These are phyloP conservation scores for Gymnoscelis rufifasciata DNA, from an alignment of 2,888 invertebrate species.

Conservation along the genomic window DNA sequence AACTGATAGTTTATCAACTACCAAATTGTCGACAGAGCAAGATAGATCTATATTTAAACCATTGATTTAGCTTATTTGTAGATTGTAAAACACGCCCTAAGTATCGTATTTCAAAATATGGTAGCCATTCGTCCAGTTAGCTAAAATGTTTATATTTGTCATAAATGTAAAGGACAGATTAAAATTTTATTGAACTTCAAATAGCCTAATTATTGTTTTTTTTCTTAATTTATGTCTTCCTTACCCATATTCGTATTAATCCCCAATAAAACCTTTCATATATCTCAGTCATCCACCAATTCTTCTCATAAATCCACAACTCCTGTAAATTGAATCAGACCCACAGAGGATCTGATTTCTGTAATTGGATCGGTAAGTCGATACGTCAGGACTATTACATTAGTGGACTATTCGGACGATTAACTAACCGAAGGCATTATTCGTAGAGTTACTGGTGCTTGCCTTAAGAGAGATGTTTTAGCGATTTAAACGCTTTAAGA, in stretches of 20 bases:
- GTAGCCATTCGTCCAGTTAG: too few species aligned
- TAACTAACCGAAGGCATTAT: constrained; percentile 25
- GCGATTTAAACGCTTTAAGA: neutral
- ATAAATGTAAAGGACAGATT: too few species aligned
- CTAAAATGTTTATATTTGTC: too few species aligned
- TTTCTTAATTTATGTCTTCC: too few species aligned
- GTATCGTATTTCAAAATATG: too few species aligned
- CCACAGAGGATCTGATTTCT: constrained; percentile 12
- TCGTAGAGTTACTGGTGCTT: constrained; percentile 2
- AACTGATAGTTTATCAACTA: too few species aligned
- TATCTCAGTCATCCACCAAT: neutral
- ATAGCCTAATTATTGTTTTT: too few species aligned
- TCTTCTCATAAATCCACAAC: constrained; percentile 16
- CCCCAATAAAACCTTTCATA: neutral
- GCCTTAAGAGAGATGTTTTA: neutral
- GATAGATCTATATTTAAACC: too few species aligned
- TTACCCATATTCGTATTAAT: neutral
- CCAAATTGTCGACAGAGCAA: too few species aligned
- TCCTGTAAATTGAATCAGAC: constrained; percentile 20
- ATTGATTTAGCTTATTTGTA: too few species aligned
- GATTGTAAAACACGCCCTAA: too few species aligned
- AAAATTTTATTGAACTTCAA: too few species aligned
- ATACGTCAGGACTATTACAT: constrained; percentile 31
- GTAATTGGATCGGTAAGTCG: constrained; percentile 20
- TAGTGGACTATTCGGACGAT: constrained; percentile 34